Percentiles rank a stretch among this genome's conserved stretches.
Evolutionary conservation across 2,797 vertebrate genomes (phyloP).

Genomic region (Macrochelys suwanniensis): DNA sequence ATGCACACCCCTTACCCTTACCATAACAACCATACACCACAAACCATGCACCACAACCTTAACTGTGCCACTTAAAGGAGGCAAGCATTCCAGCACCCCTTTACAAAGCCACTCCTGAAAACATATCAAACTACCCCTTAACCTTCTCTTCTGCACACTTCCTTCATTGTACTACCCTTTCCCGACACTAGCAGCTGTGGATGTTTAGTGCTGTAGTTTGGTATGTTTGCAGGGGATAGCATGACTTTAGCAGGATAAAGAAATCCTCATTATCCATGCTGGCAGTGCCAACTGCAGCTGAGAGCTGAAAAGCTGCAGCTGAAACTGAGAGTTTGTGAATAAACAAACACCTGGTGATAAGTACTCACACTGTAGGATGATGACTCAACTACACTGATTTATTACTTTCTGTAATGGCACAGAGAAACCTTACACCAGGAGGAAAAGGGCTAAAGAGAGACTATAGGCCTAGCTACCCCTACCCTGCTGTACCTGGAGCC

Average conservation of each 20-base stretch:
- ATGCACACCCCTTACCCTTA: background rate
- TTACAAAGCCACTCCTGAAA: background rate
- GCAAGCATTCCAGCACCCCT: rapidly evolving
- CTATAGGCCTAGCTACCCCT: background rate
- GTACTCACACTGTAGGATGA: background rate
- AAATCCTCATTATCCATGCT: background rate
- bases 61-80: background rate
- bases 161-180: background rate
- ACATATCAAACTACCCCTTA: background rate
- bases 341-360: background rate
- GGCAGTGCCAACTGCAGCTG: background rate
- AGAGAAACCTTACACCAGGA: background rate
- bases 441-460: background rate
- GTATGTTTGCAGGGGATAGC: background rate
- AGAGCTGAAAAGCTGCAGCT: background rate
- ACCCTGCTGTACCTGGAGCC: background rate
- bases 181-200: rapidly evolving
- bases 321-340: background rate
- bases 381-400: background rate
- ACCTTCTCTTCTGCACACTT: background rate
- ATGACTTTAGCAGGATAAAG: background rate
- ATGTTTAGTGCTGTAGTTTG: rapidly evolving
- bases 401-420: no score
- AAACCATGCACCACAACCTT: rapidly evolving
- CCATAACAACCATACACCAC: background rate